Evolutionary conservation across 2,797 vertebrate genomes (phyloP).

Genomic region (Coccyzus lansbergi): DNA sequence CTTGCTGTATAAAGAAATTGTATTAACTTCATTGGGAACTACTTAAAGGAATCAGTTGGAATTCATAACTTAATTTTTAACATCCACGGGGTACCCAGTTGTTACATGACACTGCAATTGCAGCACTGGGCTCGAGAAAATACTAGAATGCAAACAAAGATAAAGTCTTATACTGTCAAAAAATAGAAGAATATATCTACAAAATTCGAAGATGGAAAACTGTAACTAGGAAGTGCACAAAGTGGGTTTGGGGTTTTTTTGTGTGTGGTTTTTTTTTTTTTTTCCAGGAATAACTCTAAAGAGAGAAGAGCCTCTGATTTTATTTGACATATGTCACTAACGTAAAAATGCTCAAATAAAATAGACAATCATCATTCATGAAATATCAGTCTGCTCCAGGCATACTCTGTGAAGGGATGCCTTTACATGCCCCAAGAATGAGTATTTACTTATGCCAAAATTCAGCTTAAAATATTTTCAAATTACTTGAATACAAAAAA

Average conservation of each 20-base stretch:
- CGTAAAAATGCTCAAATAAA: constrained; percentile 43
- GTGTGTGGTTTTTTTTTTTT: not conserved
- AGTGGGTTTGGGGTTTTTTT: too few species aligned
- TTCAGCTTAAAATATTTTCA: not conserved
- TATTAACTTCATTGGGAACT: not conserved
- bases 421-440: not conserved
- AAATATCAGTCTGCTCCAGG: constrained; percentile 36
- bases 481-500: not conserved
- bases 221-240: not conserved
- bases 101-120: not conserved
- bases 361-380: constrained; percentile 23
- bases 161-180: not conserved
- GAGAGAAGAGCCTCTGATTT: not conserved
- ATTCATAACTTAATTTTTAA: not conserved
- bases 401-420: not conserved
- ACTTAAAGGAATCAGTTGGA: not conserved
- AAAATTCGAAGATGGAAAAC: not conserved
- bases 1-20: not conserved
- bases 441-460: not conserved
- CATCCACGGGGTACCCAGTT: not conserved
- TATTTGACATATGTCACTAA: constrained; percentile 42
- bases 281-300: constrained; percentile 24
- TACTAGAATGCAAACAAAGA: not conserved
- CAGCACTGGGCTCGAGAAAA: not conserved
- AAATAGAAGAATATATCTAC: not conserved